A percentile compares a stretch with the other conserved stretches of the same genome.
These are phyloP conservation scores for Puma concolor DNA, from an alignment of 2,113 vertebrate genomes.

Conservation along the genomic window DNA sequence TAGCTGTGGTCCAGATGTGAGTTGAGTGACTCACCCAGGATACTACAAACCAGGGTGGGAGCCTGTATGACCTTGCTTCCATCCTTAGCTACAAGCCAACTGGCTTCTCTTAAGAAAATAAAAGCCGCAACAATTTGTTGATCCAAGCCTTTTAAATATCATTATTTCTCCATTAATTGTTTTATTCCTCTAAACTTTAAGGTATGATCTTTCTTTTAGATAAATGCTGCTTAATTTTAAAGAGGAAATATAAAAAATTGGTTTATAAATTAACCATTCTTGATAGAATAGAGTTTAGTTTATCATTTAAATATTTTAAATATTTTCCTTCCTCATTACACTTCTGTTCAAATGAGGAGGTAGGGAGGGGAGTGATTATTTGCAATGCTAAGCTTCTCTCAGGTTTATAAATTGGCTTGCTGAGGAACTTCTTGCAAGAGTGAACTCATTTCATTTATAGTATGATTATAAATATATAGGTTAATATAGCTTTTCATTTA, in stretches of 20 bases:
- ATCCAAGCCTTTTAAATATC: neutral
- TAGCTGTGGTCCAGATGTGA: neutral
- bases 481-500: neutral
- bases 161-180: neutral
- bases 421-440: neutral
- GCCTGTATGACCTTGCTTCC: neutral
- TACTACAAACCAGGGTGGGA: neutral
- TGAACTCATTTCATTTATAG: neutral
- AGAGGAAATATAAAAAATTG: neutral
- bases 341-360: neutral
- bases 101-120: slow-evolving; percentile 10
- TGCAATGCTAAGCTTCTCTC: neutral
- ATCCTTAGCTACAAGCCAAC: neutral
- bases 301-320: neutral
- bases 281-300: neutral
- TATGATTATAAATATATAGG: neutral
- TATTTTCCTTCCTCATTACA: neutral
- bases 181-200: slow-evolving; percentile 6
- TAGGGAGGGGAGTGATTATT: neutral
- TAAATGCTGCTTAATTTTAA: neutral
- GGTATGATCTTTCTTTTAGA: neutral
- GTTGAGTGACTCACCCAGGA: neutral
- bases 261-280: neutral
- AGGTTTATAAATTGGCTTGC: neutral
- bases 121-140: neutral